A percentile compares a stretch with the other conserved stretches of the same genome.
phyloP scores from a whole-genome alignment of 2,888 invertebrate genomes.

The Thecocarcelia acutangulata region DNA sequence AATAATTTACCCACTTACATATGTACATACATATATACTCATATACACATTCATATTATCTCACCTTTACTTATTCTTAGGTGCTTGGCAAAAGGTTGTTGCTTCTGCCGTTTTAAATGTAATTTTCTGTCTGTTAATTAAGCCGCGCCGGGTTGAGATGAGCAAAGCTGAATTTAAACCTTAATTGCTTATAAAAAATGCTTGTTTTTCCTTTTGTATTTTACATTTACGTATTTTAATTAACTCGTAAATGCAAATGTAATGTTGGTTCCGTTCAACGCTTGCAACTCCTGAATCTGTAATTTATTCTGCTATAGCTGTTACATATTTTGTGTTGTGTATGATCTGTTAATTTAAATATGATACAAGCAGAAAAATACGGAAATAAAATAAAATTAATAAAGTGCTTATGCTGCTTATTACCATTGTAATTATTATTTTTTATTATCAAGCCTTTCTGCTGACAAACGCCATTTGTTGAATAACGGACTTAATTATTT shows the following conservation, averaged over 20 bases:
- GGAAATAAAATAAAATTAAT: constrained; percentile 56
- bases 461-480: constrained; percentile 15
- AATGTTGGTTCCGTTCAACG: constrained; percentile 32
- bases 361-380: constrained; percentile 12
- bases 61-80: too few species aligned
- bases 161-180: constrained; percentile 43
- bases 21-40: too few species aligned
- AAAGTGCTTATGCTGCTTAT: constrained; percentile 58
- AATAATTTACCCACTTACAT: too few species aligned
- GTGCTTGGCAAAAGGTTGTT: background rate
- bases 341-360: constrained; percentile 57
- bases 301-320: constrained; percentile 14
- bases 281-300: constrained; percentile 1
- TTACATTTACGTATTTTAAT: constrained; percentile 58
- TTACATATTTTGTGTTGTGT: constrained; percentile 19
- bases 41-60: too few species aligned
- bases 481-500: constrained; percentile 9
- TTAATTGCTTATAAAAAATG: constrained; percentile 55
- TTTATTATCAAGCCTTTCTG: constrained; percentile 10
- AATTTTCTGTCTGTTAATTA: constrained; percentile 18
- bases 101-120: background rate
- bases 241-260: constrained; percentile 65
- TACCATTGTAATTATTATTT: constrained; percentile 27
- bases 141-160: background rate
- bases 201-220: constrained; percentile 23